Evolutionary conservation across 1,140 invertebrate species (phyloP), one percentile per base, ranked within the genome.

Genomic region (Drosophila murphyi): DNA sequence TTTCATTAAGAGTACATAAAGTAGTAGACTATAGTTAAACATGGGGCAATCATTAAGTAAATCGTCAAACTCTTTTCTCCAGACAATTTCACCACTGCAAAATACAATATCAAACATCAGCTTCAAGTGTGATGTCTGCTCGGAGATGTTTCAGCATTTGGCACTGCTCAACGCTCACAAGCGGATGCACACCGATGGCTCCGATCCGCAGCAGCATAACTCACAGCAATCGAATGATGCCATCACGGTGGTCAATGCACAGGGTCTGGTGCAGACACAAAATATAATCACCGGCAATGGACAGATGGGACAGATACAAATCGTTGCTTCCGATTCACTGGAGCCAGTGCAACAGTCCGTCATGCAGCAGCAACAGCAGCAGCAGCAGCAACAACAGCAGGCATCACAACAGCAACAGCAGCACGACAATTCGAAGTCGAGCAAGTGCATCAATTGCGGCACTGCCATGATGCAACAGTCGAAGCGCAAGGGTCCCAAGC

Each of bases 121-220:
- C 67, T 97, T 96, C 90, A 97, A 97, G 93, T 97, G 96, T 92
- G 96, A 97, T 92, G 95, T 97, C 3, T 97, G 96, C 89, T 96
- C 96, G 32, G 92, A 97, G 37, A 96, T 96, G 93, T 97, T 97
- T 91, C 95, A 95, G 2, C 96, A 97, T 88, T 93, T 97, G 64
- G 95, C 95, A 31, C 88, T 97, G 48, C 92, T 97, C 0, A 97
- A 96, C 92, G 95, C 96, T 81, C 96, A 97, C 88, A 97, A 97
- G 93, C 94, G 96, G 62, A 96, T 96, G 80, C 96, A 96, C 87
- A 95, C 95, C 65, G 94, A 95, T 75, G 90, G 86, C 3, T 85
- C 57, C 31, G 80, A 90, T 73, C 75, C 68, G 3, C 91, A 92
- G 45, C 85, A 91, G 52, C 90, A 91, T 35, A 82, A 73, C 28